Percentiles rank a stretch among this genome's conserved stretches.
phyloP scores from a whole-genome alignment of 2,797 vertebrate species.

The Taenioides sp. region DNA sequence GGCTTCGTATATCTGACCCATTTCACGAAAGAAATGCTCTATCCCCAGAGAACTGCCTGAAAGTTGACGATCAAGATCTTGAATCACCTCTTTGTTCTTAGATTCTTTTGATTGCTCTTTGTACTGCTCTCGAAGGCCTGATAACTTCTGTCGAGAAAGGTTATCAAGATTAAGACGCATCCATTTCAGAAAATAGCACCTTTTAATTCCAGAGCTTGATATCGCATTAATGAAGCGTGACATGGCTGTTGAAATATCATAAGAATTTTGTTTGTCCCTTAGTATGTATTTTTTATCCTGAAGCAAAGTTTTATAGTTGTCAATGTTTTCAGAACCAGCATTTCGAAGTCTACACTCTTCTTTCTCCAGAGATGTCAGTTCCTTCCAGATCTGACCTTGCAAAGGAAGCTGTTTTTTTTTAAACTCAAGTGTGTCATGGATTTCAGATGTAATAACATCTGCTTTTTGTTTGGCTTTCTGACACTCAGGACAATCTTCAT shows the following conservation, averaged over 20 bases:
- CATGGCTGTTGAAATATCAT: slow-evolving; percentile 38
- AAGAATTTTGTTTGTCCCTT: slow-evolving; percentile 45
- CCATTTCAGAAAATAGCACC: slow-evolving; percentile 73
- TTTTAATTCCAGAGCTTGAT: slow-evolving; percentile 33
- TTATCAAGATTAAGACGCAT: slow-evolving; percentile 65
- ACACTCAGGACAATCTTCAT: slow-evolving; percentile 66
- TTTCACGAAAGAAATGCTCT: slow-evolving; percentile 44
- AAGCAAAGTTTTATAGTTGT: slow-evolving; percentile 49
- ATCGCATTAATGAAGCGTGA: slow-evolving; percentile 53
- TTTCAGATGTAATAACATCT: slow-evolving; percentile 40
- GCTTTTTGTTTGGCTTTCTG: slow-evolving; percentile 35
- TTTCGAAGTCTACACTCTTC: slow-evolving; percentile 60
- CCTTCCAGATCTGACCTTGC: slow-evolving; percentile 66
- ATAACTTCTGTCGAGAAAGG: slow-evolving; percentile 36
- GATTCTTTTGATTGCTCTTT: slow-evolving; percentile 21
- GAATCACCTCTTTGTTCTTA: slow-evolving; percentile 1
- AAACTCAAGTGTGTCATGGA: slow-evolving; percentile 50
- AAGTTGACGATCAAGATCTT: slow-evolving; percentile 42
- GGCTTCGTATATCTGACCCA: slow-evolving; percentile 58
- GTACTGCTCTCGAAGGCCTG: slow-evolving; percentile 40
- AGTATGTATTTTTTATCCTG: slow-evolving; percentile 36
- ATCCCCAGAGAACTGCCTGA: slow-evolving; percentile 40
- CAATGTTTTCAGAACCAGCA: slow-evolving; percentile 15
- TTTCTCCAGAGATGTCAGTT: slow-evolving; percentile 57
- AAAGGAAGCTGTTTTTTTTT: slow-evolving; percentile 56